Base-by-base conservation (phyloP, 2,888 invertebrate species). In the Syrista parreyssii region DNA sequence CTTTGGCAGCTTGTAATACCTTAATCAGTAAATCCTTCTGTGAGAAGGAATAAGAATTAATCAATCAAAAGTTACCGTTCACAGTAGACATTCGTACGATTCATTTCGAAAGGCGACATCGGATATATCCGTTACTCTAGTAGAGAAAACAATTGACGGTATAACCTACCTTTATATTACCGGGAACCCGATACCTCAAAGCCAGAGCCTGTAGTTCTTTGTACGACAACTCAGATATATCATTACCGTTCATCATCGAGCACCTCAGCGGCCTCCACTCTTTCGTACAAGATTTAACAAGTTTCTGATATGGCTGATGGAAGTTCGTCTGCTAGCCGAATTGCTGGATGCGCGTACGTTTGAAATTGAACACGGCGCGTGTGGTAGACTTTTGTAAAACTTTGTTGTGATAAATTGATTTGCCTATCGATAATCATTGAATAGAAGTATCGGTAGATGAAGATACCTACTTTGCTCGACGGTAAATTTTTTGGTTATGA, bases 131-230 rank as follows among this genome's bases (percentile, higher is more conserved):
- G 55, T 55, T 55, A 55, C 23, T 23, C 15, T 55, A 55, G 23
- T 55, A 9, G 55, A 55, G 23, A 55, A 55, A 55, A 55, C 55
- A 55, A 55, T 55, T 55, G 23, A 55, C 55, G 55, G 55, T 55
- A 9, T 23, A 30, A 74, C 69, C 84, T 87, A 90, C 90, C 90
- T 90, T 90, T 69, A 90, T 90, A 82, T 90, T 90, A 71, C 89
- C 89, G 72, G 90, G 90, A 15, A 90, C 86, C n/a, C 85, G 86
- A 71, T 90, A 87, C 77, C 84, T 82, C 33, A 87, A 80, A 75
- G 90, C 90, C 69, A 90, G 79, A 2, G 89, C 88, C 79, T 90
- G 90, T 71, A 90, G 84, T 81, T 90, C 89, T 80, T 89, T 89
- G 84, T 90, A 90, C 76, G 90, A 88, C 72, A 90, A 83, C 75